Percentiles rank a stretch among this genome's conserved stretches.
Evolutionary conservation across 2,888 invertebrate genomes (phyloP).

Genomic region (Perizoma flavofasciatum): DNA sequence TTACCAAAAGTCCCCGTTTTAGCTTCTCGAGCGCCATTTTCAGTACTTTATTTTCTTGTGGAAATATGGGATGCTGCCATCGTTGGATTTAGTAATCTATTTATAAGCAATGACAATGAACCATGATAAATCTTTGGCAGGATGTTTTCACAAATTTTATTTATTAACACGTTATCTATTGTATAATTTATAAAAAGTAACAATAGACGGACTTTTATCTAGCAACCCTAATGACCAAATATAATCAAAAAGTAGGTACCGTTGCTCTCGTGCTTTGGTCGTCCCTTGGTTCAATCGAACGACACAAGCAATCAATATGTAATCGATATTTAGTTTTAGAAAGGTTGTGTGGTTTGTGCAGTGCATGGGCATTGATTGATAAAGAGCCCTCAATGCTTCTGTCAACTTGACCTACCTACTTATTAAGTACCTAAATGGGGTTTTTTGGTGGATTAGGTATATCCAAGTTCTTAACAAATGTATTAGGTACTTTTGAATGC

Average conservation of each 20-base stretch:
- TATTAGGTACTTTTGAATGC: not conserved
- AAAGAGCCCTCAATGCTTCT: constrained; percentile 30
- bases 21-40: not conserved
- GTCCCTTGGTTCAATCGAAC: constrained; percentile 42
- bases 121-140: no score
- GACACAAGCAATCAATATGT: constrained; percentile 44
- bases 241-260: constrained; percentile 46
- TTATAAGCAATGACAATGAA: no score
- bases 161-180: no score
- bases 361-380: constrained; percentile 34
- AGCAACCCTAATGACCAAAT: not conserved
- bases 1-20: not conserved
- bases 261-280: constrained; percentile 43
- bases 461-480: no score
- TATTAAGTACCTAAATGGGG: no score
- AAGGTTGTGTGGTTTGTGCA: constrained; percentile 22
- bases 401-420: constrained; percentile 26
- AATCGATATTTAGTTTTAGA: constrained; percentile 49
- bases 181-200: no score
- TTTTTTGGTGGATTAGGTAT: not conserved
- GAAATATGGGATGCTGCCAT: no score
- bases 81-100: no score
- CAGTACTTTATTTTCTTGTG: no score
- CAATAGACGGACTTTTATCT: no score
- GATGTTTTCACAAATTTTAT: no score